Base-by-base conservation (phyloP, 2,797 vertebrate genomes). In the Todus mexicanus region DNA sequence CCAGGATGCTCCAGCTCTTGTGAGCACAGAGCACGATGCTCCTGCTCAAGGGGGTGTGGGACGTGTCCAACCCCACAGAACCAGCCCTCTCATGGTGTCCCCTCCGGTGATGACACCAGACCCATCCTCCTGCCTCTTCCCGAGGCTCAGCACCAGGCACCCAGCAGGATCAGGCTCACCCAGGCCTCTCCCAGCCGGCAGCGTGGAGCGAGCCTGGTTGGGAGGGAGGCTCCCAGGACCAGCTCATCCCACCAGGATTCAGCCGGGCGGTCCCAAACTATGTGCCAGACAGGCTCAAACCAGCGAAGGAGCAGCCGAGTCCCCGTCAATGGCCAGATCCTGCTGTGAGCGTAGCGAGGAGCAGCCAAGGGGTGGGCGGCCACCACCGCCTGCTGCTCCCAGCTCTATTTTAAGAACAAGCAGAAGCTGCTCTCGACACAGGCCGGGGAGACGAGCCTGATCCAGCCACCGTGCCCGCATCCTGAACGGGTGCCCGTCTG, bases 261-360 rank as follows among this genome's bases (percentile, higher is more conserved):
- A 1, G 27, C 4, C 6, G 2, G 40, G 4, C 38, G 40, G 5
- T 38, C 54, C 71, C 85, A 76, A 59, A 25, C 9, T 33, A 5
- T 1, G 10, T 11, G 66, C 20, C 6, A 11, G 23, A 26, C 42
- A 42, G 47, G 38, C 69, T 16, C 1, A 17, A 47, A 33, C 6
- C 0, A 0, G 27, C 4, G 42, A 53, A 31, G 42, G 48, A 76
- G 31, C 53, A 71, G n/a, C 18, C 0, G 0, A 9, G 48, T 64
- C 31, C 84, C 33, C 2, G 6, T 31, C 3, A 4, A 7, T 2
- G 64, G 54, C 37, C 1, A 0, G 20, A 47, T 48, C 69, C 68
- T 19, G 40, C 23, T 9, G 4, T 1, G 4, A 23, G 43, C 10
- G 21, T 25, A 19, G 27, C 1, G 4, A 61, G 37, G 83, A 87